Conservation (phyloP, 2,113 vertebrate genomes). For the Triplophysa rosa region DNA sequence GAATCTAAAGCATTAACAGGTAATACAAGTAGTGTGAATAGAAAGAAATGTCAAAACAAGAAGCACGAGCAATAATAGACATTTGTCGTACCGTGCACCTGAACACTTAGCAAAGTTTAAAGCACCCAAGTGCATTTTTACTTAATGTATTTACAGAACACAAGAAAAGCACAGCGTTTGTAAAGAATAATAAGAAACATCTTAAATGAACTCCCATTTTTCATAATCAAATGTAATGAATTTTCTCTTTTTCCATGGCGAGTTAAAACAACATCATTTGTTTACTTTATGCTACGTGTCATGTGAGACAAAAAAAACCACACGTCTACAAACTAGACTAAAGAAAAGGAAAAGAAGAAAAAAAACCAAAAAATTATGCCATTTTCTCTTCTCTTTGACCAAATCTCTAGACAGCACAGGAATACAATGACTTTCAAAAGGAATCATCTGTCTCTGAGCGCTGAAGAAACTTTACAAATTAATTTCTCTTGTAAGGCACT, state of each 20-base stretch:
- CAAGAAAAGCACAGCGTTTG: neutral
- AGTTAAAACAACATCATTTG: conserved; percentile 15
- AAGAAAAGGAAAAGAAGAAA: conserved; percentile 43
- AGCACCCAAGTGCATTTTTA: conserved; percentile 7
- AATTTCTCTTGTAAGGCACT: conserved; percentile 56
- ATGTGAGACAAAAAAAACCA: conserved; percentile 41
- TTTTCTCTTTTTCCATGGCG: conserved; percentile 1
- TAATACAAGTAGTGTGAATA: neutral
- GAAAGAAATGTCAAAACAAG: too few species aligned
- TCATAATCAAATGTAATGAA: conserved; percentile 13
- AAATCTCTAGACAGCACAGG: conserved; percentile 56
- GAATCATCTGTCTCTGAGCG: conserved; percentile 58
- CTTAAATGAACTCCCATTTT: conserved; percentile 17
- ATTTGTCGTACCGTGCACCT: neutral
- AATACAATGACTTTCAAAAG: conserved; percentile 64
- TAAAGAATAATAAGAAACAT: conserved; percentile 16
- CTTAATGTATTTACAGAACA: conserved; percentile 16
- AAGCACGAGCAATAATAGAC: neutral
- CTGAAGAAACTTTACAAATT: conserved; percentile 65
- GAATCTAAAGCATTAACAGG: neutral
- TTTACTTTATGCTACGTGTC: conserved; percentile 40
- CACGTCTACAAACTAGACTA: conserved; percentile 46
- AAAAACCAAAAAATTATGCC: conserved; percentile 43
- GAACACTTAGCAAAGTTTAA: neutral
- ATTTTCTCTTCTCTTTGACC: conserved; percentile 62